Conservation (phyloP, 2,113 vertebrate species). For the Peromyscus maniculatus region DNA sequence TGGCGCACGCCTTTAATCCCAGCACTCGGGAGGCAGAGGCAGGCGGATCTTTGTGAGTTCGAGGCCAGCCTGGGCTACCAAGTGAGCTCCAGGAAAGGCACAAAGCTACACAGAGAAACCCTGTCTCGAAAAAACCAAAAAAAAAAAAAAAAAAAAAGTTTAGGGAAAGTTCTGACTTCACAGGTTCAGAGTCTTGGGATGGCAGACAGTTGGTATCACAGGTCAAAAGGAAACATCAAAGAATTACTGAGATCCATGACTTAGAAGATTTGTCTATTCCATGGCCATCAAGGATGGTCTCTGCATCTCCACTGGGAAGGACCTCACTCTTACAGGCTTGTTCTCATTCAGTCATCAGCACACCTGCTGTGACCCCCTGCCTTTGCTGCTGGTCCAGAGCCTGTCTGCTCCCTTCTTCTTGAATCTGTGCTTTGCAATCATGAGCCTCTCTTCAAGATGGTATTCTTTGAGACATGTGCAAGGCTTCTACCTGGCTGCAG, state of each 20-base stretch:
- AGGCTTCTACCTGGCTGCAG: neutral
- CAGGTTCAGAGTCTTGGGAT: neutral
- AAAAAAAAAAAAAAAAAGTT: neutral
- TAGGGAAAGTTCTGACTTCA: neutral
- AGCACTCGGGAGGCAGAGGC: too few species aligned
- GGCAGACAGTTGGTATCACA: neutral
- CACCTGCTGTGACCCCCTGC: neutral
- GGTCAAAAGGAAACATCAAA: neutral
- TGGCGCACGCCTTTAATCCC: too few species aligned
- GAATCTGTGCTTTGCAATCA: neutral
- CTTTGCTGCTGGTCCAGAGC: neutral
- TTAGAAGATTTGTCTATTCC: neutral
- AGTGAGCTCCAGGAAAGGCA: too few species aligned
- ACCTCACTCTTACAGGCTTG: neutral
- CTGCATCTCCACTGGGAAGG: fast-evolving
- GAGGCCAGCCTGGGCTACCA: too few species aligned
- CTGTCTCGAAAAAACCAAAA: too few species aligned
- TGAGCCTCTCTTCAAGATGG: neutral
- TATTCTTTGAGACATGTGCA: neutral
- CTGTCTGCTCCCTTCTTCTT: neutral
- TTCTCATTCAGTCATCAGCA: neutral
- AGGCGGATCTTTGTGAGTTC: too few species aligned
- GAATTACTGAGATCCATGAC: neutral
- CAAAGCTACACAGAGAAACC: too few species aligned
- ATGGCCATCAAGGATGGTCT: neutral